phyloP scores from a whole-genome alignment of 1,140 invertebrate species.

The Tetragonula clypearis region DNA sequence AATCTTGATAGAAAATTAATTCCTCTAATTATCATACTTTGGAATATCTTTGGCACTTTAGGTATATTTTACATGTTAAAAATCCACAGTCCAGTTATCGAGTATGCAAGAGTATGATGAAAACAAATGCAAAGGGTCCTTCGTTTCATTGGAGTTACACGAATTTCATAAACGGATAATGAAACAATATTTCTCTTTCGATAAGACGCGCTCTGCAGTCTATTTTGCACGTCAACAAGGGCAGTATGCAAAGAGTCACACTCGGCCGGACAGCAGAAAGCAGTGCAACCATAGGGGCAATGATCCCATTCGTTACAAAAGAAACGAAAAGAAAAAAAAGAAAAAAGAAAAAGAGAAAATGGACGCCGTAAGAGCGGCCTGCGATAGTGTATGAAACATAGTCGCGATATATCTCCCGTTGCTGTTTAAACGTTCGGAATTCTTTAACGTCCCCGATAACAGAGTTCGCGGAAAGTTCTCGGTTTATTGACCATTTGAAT shows the following conservation, averaged over 20 bases:
- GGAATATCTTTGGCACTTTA: no score
- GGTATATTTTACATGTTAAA: no score
- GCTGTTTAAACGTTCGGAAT: neutral
- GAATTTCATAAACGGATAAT: neutral
- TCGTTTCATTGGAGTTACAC: neutral
- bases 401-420: neutral
- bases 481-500: conserved; percentile 21
- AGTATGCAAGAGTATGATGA: no score
- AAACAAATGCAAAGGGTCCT: no score
- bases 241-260: neutral
- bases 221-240: neutral
- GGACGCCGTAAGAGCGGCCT: neutral
- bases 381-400: neutral
- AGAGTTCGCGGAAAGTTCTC: neutral
- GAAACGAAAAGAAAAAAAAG: no score
- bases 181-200: neutral
- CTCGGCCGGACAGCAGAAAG: neutral
- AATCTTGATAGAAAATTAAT: no score
- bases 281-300: neutral
- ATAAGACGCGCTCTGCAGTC: neutral
- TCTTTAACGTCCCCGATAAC: conserved; percentile 14
- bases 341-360: no score
- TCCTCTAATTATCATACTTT: no score
- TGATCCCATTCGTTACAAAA: neutral
- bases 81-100: no score